These are phyloP conservation scores for Drosophila sp. DNA, from an alignment of 1,140 invertebrate genomes.

Conservation along the genomic window DNA sequence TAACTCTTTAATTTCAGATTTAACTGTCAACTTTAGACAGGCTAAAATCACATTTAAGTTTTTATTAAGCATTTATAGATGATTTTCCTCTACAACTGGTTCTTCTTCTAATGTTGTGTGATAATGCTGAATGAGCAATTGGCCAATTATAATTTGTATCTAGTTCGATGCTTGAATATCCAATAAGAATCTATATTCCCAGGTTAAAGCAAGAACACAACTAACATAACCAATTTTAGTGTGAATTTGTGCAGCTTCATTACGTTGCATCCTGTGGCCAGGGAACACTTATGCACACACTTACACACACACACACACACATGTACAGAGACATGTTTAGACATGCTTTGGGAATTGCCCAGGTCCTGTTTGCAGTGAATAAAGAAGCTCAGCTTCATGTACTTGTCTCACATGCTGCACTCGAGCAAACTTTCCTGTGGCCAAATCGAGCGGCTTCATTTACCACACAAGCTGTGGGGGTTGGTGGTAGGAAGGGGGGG, in stretches of 20 bases:
- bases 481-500: too few species aligned
- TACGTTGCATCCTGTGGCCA: constrained; percentile 59
- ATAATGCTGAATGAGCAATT: not conserved
- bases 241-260: constrained; percentile 77
- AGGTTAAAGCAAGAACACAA: constrained; percentile 14
- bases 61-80: too few species aligned
- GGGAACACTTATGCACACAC: constrained; percentile 29
- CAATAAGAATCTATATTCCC: constrained; percentile 4
- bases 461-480: constrained; percentile 16
- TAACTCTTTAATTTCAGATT: too few species aligned
- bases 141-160: constrained; percentile 14
- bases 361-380: constrained; percentile 26
- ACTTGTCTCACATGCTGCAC: constrained; percentile 57
- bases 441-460: constrained; percentile 75
- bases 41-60: too few species aligned
- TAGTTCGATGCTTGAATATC: not conserved
- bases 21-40: too few species aligned
- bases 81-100: too few species aligned
- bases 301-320: constrained; percentile 16
- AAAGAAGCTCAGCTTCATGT: constrained; percentile 11
- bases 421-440: constrained; percentile 62
- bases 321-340: constrained; percentile 13
- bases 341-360: constrained; percentile 14
- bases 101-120: not conserved
- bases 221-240: constrained; percentile 35